A percentile compares a stretch with the other conserved stretches of the same genome.
These are phyloP conservation scores for Drosophila busckii DNA, from an alignment of 1,140 invertebrate species.

Conservation along the genomic window DNA sequence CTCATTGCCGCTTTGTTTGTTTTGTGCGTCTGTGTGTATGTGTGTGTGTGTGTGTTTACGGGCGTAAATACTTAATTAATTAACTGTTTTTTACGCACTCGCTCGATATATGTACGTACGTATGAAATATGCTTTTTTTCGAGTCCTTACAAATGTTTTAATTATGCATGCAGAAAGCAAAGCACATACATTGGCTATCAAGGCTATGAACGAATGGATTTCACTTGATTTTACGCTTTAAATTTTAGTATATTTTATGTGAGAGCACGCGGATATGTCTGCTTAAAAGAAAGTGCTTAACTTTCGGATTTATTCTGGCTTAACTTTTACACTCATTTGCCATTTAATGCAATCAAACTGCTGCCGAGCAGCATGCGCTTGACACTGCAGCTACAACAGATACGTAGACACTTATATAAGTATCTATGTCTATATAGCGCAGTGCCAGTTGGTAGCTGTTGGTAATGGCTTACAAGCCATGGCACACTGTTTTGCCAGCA, in stretches of 20 bases:
- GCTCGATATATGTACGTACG: conserved; percentile 17
- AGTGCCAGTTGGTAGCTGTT: conserved; percentile 12
- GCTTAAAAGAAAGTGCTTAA: too few species aligned
- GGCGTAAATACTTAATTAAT: conserved; percentile 70
- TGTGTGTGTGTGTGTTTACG: conserved; percentile 18
- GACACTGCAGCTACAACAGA: too few species aligned
- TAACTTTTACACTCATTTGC: conserved; percentile 13
- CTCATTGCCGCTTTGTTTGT: neutral
- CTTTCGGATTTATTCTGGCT: neutral
- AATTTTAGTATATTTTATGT: too few species aligned
- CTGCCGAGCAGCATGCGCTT: too few species aligned
- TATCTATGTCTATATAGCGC: too few species aligned
- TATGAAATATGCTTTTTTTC: too few species aligned
- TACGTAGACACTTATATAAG: too few species aligned
- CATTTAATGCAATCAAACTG: conserved; percentile 49
- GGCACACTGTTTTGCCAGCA: conserved; percentile 17
- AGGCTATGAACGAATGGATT: too few species aligned
- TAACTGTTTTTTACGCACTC: conserved; percentile 50
- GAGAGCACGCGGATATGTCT: too few species aligned
- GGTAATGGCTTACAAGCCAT: conserved; percentile 24
- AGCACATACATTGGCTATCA: neutral
- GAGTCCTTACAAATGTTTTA: too few species aligned
- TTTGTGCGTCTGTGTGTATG: neutral
- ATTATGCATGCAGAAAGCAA: too few species aligned
- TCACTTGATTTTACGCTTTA: too few species aligned